Base-by-base conservation (phyloP, 2,888 invertebrate species). In the Temnothorax ravouxi region DNA sequence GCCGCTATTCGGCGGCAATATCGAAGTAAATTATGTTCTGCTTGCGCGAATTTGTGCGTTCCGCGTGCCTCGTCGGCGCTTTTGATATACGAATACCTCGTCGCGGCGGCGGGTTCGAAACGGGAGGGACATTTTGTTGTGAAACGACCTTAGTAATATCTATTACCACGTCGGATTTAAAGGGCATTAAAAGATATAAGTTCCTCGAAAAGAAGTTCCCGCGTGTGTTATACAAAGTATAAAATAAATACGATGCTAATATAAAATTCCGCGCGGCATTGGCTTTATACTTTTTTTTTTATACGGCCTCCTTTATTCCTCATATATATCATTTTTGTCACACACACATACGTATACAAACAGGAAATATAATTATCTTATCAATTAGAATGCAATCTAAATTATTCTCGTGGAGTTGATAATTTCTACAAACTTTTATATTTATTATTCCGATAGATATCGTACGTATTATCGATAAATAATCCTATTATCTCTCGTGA, bases 1-100 rank as follows among this genome's bases (percentile, higher is more conserved):
- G 69, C 77, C 79, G 56, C 41, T 74, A 52, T 38, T 50, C 34
- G 52, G 66, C 81, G 81, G 71, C 79, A 76, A 71, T 88, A 84
- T 87, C 88, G 76, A 62, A 47, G 56, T 77, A 84, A 84, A 79
- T 88, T 83, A 88, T 77, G 88, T 77, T 61, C 80, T 83, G 82
- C 71, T 86, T 83, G 84, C 84, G 88, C 84, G 88, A 88, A 87
- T 88, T 84, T 80, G 89, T 88, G 86, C 86, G 86, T 90, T 88
- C 84, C 86, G 88, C 87, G 86, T 77, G 84, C 81, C 84, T 80
- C 84, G 88, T 87, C 88, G 88, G 87, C 76, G 18, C 88, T 81
- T 88, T 88, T 88, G 86, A 88, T 84, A 86, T 87, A 85, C 84
- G 77, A 83, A 85, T 83, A 69, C 76, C 75, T 38, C 82, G n/a